A percentile compares a stretch with the other conserved stretches of the same genome.
phyloP scores from a whole-genome alignment of 2,113 vertebrate species.

The Tetrao urogallus region DNA sequence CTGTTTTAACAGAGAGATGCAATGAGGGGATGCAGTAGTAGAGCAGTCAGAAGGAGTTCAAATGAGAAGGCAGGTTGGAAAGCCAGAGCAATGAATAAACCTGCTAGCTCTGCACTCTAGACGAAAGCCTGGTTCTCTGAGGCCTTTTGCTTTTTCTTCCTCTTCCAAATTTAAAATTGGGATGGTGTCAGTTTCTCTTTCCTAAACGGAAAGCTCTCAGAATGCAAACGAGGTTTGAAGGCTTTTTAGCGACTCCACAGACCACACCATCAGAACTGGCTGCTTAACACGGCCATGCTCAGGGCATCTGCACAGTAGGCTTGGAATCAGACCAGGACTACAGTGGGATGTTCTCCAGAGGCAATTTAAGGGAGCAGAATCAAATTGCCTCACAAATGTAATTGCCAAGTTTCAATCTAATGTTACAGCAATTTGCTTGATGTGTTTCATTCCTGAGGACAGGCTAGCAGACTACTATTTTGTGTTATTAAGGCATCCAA shows the following conservation, averaged over 20 bases:
- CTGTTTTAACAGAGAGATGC: not conserved
- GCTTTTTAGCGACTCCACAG: not conserved
- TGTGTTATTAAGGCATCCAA: not conserved
- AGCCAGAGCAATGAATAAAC: not conserved
- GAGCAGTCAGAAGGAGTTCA: not conserved
- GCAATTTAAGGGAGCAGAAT: constrained; percentile 50
- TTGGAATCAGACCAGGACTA: not conserved
- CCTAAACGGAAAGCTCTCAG: not conserved
- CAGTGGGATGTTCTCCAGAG: constrained; percentile 8
- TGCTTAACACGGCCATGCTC: accelerated
- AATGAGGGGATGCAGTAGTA: not conserved
- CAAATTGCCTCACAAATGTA: constrained; percentile 20
- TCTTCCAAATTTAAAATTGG: not conserved
- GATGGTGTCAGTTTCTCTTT: not conserved
- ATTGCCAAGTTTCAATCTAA: constrained; percentile 2
- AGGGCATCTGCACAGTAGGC: not conserved
- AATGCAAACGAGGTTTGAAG: not conserved
- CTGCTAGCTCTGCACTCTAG: not conserved
- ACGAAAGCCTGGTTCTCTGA: not conserved
- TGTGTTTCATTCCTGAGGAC: not conserved
- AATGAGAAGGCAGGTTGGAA: not conserved
- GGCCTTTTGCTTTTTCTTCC: not conserved
- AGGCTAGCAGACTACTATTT: not conserved
- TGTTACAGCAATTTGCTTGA: constrained; percentile 23
- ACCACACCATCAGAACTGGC: accelerated